Evolutionary conservation across 1,140 invertebrate species (phyloP).

Genomic region (Drosophila guanche): DNA sequence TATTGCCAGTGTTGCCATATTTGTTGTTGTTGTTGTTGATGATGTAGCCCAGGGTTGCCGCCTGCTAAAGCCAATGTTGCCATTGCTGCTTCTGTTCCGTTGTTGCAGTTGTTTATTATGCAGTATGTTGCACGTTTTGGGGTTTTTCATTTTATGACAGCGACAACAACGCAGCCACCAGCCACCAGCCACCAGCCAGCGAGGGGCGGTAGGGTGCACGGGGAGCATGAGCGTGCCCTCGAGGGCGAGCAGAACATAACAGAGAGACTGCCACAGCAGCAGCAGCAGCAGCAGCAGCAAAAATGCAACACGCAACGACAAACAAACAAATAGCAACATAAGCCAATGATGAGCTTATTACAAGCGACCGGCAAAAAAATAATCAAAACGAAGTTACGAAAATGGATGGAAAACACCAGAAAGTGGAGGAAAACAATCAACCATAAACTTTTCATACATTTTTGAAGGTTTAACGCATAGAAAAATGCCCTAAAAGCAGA

Average conservation of each 20-base stretch:
- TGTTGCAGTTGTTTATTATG: constrained; percentile 71
- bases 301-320: constrained; percentile 9
- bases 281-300: constrained; percentile 11
- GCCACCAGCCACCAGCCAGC: no score
- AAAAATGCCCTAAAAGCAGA: no score
- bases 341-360: constrained; percentile 71
- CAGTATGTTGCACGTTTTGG: constrained; percentile 53
- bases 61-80: constrained; percentile 1
- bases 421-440: neutral
- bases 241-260: constrained; percentile 2
- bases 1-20: constrained; percentile 1
- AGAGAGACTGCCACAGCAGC: no score
- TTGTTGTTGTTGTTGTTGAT: constrained; percentile 21
- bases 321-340: constrained; percentile 56
- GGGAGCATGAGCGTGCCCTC: neutral
- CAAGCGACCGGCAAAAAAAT: neutral
- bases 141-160: constrained; percentile 48
- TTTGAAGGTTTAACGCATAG: no score
- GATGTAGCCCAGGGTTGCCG: constrained; percentile 18
- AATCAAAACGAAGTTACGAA: neutral
- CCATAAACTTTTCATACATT: neutral
- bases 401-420: constrained; percentile 7
- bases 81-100: constrained; percentile 10
- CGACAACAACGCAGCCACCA: constrained; percentile 39
- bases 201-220: no score